Evolutionary conservation across 37 sponge, comb jelly and placozoan species (phyloP), one percentile per base, ranked within the genome.

Genomic region (Hormiphora californensis): DNA sequence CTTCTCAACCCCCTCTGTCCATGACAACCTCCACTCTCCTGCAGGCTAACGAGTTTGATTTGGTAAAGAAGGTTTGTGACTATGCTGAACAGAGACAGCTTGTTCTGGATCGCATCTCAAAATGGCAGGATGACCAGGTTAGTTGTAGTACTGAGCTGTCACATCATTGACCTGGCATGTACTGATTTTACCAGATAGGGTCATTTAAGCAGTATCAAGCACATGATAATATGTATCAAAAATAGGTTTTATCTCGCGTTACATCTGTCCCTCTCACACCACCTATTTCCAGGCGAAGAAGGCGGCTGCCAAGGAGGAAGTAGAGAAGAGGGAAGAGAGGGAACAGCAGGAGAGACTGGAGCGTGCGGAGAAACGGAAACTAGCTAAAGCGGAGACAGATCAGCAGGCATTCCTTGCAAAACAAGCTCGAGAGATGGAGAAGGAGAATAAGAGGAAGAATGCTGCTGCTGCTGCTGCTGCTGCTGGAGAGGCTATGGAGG

Each of bases 101-200:
- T 15, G 81, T 73, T 25, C 40, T 73, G 81, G 81, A 73, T 3
- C 32, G 81, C 4, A 73, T 73, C 5, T 43, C 39, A 23, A 41
- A 8, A 1, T 73, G 81, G 81, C 81, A 73, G 46, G 81, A 73
- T n/a, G 28, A 36, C 23, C 81, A 73, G 81, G 81, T 73, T 65
- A 49, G 53, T 15, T 17, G 15, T 9, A 49, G 9, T 15, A 49
- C n/a, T n/a, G n/a, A n/a, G n/a, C n/a, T n/a, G n/a, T n/a, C n/a
- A n/a, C n/a, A n/a, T n/a, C n/a, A n/a, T n/a, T n/a, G n/a, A n/a
- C n/a, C n/a, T n/a, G n/a, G n/a, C n/a, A n/a, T n/a, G n/a, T n/a
- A n/a, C n/a, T n/a, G n/a, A n/a, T n/a, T n/a, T n/a, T n/a, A n/a
- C n/a, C n/a, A 49, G 9, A 49, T 49, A 49, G 15, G 15, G 53